Evolutionary conservation across 2,888 invertebrate species (phyloP).

Genomic region (Meliscaeva auricollis): DNA sequence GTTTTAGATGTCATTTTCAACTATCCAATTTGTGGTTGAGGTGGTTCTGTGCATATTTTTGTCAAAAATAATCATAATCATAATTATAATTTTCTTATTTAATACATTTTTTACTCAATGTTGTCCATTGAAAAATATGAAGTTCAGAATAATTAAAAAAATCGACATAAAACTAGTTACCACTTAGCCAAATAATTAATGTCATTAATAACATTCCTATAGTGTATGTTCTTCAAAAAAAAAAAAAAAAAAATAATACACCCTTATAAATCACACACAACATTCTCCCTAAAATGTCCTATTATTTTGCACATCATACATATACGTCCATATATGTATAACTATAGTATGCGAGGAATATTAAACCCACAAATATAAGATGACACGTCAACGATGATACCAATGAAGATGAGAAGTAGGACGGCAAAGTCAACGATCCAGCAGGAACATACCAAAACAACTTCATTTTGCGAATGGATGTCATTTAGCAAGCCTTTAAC

Average conservation of each 20-base stretch:
- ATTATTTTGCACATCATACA: not conserved
- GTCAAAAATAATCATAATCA: no score
- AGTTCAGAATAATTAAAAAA: no score
- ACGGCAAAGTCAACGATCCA: conserved; percentile 14
- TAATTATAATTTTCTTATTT: no score
- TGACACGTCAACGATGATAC: not conserved
- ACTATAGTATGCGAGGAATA: not conserved
- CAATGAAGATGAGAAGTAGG: not conserved
- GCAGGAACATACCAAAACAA: conserved; percentile 2
- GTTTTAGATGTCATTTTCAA: no score
- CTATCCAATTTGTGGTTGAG: no score
- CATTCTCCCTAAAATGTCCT: not conserved
- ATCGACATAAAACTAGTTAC: no score
- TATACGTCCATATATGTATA: not conserved
- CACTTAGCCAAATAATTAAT: conserved; percentile 5
- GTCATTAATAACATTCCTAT: not conserved
- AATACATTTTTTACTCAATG: no score
- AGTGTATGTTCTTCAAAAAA: not conserved
- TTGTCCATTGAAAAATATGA: no score
- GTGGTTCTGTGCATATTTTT: no score
- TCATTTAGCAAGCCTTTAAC: conserved; percentile 60
- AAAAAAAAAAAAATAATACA: not conserved
- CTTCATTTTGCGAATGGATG: conserved; percentile 44
- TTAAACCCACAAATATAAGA: conserved; percentile 14
- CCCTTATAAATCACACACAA: conserved; percentile 2